Base-by-base conservation (phyloP, 1,140 invertebrate genomes). In the Palaemon carinicauda region DNA sequence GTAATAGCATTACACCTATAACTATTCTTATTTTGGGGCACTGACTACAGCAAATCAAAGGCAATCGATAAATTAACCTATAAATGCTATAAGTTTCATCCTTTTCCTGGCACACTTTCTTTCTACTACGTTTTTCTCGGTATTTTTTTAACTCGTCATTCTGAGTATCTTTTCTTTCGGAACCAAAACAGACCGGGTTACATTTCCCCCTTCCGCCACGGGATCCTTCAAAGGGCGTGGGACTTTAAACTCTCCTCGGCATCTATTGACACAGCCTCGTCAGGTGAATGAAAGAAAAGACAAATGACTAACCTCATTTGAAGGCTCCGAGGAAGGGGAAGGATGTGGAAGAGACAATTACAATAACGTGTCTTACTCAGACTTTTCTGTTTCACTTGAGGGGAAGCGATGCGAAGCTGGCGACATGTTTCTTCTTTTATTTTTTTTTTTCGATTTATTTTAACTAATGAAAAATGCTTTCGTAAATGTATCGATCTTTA, bases 251-350 rank as follows among this genome's bases (percentile, higher is more conserved):
- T 86, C 77, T 17, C 33, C 19, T 52, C 17, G 56, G 41, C 74
- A 80, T 80, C 80, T 86, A 80, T 86, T 86, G 69, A 86, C 83
- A 31, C 83, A 86, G 77, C 77, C 77, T 73, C 83, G 83, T 80
- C 83, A 86, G 83, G 77, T 86, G 65, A 86, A 56, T 86, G 83
- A 86, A 86, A 80, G 83, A 71, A 69, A 86, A 86, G 83, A 86
- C 83, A 86, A 86, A 86, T 86, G 83, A 69, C 77, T 53, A 65
- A 86, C 24, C 83, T 80, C 83, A 86, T 86, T 86, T 86, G 77
- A 78, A 54, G 83, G 80, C 80, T 65, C 54, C 33, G 24, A 50
- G 83, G 14, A 52, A n/a, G 52, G 81, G 24, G 31, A 60, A 31
- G 19, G 69, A 2, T 9, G 31, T n/a, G n/a, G n/a, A n/a, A 14